phyloP scores from a whole-genome alignment of 2,113 vertebrate species.

The Crotalus tigris region DNA sequence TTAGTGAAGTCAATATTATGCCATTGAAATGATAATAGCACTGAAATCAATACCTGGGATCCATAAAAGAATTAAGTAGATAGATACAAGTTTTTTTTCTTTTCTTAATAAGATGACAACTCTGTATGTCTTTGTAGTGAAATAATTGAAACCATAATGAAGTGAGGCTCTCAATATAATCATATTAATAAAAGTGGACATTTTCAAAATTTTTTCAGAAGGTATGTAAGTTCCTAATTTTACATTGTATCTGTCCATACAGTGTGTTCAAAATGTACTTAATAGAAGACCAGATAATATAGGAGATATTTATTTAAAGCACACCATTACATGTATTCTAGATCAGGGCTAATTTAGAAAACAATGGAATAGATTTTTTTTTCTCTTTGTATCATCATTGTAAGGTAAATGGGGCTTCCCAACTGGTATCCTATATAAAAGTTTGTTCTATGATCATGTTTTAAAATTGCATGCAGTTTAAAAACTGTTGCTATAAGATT shows the following conservation, averaged over 20 bases:
- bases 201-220: not conserved
- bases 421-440: not conserved
- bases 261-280: not conserved
- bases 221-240: not conserved
- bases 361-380: not conserved
- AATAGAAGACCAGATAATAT: not conserved
- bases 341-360: not conserved
- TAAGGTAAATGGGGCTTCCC: not conserved
- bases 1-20: slow-evolving; percentile 40
- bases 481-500: not conserved
- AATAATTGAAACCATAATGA: not conserved
- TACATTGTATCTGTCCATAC: accelerated
- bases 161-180: not conserved
- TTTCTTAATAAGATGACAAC: slow-evolving; percentile 2
- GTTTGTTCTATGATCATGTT: not conserved
- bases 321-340: not conserved
- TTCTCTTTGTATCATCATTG: not conserved
- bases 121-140: slow-evolving; percentile 9
- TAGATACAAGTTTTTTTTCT: slow-evolving; percentile 5
- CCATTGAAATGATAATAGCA: slow-evolving; percentile 36
- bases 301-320: not conserved
- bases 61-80: slow-evolving; percentile 45
- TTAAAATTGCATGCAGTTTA: not conserved
- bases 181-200: not conserved
- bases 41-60: slow-evolving; percentile 25